Conservation (phyloP, 1,140 invertebrate species). For the Drosophila burlai region DNA sequence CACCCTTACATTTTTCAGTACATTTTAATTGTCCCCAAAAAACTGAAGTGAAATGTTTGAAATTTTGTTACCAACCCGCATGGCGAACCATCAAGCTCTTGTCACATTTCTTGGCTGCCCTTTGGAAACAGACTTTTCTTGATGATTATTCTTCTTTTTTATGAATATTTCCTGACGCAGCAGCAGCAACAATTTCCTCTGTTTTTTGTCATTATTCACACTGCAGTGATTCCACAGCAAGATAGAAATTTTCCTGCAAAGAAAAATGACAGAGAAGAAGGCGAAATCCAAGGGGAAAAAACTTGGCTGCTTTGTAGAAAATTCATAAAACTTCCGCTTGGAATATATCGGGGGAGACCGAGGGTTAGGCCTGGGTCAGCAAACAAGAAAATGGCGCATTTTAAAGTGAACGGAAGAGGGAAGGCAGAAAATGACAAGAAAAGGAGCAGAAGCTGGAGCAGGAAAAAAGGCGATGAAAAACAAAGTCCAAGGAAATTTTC, state of each 20-base stretch:
- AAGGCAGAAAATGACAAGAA: constrained; percentile 1
- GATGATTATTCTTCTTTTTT: constrained; percentile 59
- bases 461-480: constrained; percentile 27
- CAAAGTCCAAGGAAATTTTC: constrained; percentile 58
- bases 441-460: neutral
- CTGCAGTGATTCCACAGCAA: constrained; percentile 78
- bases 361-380: constrained; percentile 37
- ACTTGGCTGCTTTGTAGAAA: constrained; percentile 78
- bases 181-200: constrained; percentile 48
- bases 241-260: constrained; percentile 38
- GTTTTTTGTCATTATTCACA: constrained; percentile 69
- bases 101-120: constrained; percentile 29
- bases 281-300: constrained; percentile 48
- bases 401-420: constrained; percentile 58
- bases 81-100: constrained; percentile 42
- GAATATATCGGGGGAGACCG: constrained; percentile 15
- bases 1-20: constrained; percentile 21
- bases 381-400: constrained; percentile 83
- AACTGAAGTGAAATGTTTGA: constrained; percentile 17
- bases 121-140: constrained; percentile 36
- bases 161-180: constrained; percentile 78
- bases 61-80: constrained; percentile 63
- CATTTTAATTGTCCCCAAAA: constrained; percentile 25
- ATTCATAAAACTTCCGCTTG: constrained; percentile 83
- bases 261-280: constrained; percentile 18